These are phyloP conservation scores for Pheosia tremula DNA, from an alignment of 2,888 invertebrate genomes.

Conservation along the genomic window DNA sequence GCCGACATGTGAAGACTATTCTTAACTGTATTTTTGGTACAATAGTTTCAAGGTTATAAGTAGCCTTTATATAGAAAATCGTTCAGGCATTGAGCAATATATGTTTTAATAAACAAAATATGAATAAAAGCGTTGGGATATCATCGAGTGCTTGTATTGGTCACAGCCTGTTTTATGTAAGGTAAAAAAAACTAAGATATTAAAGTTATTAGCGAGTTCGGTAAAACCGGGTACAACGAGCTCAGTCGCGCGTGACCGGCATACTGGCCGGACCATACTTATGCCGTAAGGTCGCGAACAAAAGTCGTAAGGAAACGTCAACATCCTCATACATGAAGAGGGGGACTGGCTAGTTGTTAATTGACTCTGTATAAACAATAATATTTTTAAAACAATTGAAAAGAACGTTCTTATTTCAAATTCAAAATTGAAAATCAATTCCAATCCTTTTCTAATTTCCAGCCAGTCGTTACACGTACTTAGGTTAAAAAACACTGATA, in stretches of 20 bases:
- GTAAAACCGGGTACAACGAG: conserved; percentile 28
- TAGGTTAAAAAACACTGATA: neutral
- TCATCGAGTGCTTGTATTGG: too few species aligned
- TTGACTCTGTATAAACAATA: neutral
- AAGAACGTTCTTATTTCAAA: too few species aligned
- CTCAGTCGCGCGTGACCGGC: conserved; percentile 23
- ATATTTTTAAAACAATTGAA: too few species aligned
- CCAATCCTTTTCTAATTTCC: neutral
- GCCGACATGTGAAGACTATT: too few species aligned
- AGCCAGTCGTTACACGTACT: neutral
- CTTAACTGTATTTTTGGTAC: too few species aligned
- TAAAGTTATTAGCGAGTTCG: conserved; percentile 24
- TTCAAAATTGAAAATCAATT: neutral
- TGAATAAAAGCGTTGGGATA: too few species aligned
- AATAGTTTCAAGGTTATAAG: too few species aligned
- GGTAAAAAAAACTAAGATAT: conserved; percentile 9
- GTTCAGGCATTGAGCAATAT: too few species aligned
- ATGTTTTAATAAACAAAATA: too few species aligned
- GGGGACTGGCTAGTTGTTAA: neutral
- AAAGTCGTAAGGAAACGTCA: neutral
- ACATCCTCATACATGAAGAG: conserved; percentile 16
- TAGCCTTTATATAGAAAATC: too few species aligned
- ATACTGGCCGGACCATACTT: conserved; percentile 11
- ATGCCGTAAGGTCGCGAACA: neutral
- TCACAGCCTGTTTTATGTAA: too few species aligned